Evolutionary conservation across 35 echinoderm and acorn worm species (phyloP).

Genomic region (Lytechinus variegatus): DNA sequence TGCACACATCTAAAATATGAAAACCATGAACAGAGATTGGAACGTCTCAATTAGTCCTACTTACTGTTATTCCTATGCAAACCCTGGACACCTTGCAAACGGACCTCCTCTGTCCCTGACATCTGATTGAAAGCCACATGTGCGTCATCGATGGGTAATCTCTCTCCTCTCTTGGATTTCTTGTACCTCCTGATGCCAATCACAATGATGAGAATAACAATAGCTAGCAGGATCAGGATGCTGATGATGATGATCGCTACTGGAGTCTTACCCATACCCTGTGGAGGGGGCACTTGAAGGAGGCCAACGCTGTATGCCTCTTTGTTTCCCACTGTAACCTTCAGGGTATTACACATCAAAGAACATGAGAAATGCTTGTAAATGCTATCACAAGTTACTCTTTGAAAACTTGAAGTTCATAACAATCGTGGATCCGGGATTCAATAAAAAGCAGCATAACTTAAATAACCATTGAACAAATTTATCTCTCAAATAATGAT

Average conservation of each 20-base stretch:
- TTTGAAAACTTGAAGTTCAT: too few relatives aligned
- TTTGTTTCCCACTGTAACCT: constrained; percentile 56
- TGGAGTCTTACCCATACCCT: not conserved
- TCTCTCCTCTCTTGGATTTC: constrained; percentile 39
- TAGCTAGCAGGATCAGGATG: not conserved
- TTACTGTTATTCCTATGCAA: not conserved
- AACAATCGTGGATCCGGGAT: too few relatives aligned
- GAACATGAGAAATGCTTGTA: not conserved
- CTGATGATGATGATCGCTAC: not conserved
- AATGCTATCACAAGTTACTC: not conserved
- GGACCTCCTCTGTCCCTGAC: not conserved
- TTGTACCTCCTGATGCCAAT: constrained; percentile 19
- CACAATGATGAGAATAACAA: constrained; percentile 30
- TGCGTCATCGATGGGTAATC: not conserved
- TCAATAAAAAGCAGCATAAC: too few relatives aligned
- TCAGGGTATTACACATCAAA: not conserved
- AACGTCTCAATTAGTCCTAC: not conserved
- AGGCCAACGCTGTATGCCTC: constrained; percentile 31
- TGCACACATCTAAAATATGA: too few relatives aligned
- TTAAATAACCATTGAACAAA: too few relatives aligned
- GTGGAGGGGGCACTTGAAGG: not conserved
- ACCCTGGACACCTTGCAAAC: not conserved
- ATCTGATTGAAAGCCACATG: not conserved
- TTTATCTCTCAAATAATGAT: too few relatives aligned
- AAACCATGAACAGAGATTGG: too few relatives aligned